A percentile compares a stretch with the other conserved stretches of the same genome.
These are phyloP conservation scores for Regulus satrapa DNA, from an alignment of 2,113 vertebrate species.

Conservation along the genomic window DNA sequence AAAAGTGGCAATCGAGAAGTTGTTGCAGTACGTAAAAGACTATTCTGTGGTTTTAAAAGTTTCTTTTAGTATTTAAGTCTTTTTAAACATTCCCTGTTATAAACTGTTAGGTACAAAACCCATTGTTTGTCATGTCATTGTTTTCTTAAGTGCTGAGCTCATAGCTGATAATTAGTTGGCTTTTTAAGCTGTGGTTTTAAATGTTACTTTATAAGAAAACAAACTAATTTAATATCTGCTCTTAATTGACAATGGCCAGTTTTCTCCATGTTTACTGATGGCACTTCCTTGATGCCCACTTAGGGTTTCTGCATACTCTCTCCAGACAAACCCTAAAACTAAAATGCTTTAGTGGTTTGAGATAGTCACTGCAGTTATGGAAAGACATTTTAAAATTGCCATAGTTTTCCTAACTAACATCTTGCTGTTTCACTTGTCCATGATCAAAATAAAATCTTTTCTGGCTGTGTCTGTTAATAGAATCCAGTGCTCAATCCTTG, in stretches of 20 bases:
- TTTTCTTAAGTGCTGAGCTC: not conserved
- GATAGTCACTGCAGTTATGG: not conserved
- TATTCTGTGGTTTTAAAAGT: not conserved
- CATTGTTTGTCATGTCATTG: rapidly evolving
- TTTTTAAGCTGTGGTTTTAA: not conserved
- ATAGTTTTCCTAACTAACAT: not conserved
- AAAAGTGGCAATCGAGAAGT: constrained; percentile 84
- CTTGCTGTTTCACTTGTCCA: not conserved
- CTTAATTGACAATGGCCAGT: not conserved
- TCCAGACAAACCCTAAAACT: not conserved
- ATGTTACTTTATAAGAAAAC: not conserved
- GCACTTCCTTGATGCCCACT: not conserved
- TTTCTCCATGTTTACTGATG: not conserved
- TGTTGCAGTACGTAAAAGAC: constrained; percentile 79
- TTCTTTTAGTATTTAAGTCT: not conserved
- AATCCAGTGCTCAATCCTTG: not conserved
- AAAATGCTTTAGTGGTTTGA: not conserved
- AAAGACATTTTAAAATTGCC: not conserved
- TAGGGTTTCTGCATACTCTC: not conserved
- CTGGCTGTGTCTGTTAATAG: not conserved
- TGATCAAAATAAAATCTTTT: not conserved
- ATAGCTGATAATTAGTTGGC: not conserved
- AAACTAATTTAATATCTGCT: not conserved
- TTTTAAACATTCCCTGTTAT: not conserved
- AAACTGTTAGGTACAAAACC: not conserved